A percentile compares a stretch with the other conserved stretches of the same genome.
Conservation (phyloP, 2,113 vertebrate species). For the Calypte anna region DNA sequence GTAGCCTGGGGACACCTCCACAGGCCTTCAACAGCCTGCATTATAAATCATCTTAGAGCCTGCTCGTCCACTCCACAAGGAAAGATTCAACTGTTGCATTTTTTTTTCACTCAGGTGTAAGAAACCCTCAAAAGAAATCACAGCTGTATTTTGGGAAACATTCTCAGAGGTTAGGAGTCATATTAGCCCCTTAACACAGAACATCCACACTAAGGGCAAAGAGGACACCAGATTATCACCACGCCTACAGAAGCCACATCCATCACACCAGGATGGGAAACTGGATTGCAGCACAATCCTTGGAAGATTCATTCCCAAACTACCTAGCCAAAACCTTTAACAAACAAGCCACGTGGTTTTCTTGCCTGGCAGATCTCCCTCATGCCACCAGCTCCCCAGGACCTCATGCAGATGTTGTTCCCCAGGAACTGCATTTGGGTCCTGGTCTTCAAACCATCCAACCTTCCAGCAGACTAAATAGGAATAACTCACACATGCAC, state of each 20-base stretch:
- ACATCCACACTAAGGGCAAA: rapidly evolving
- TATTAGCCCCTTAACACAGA: rapidly evolving
- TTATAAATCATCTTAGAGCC: not conserved
- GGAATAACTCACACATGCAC: rapidly evolving
- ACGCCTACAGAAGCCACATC: rapidly evolving
- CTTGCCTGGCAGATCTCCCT: not conserved
- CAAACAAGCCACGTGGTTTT: rapidly evolving
- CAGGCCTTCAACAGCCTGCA: rapidly evolving
- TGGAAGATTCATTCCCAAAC: not conserved
- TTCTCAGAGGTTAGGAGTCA: rapidly evolving
- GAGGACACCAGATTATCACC: not conserved
- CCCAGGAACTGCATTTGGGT: rapidly evolving
- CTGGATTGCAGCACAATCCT: not conserved
- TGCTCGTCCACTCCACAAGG: not conserved
- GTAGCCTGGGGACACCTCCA: not conserved
- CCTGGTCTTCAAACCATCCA: not conserved
- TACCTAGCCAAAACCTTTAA: not conserved
- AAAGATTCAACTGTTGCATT: not conserved
- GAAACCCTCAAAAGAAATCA: not conserved
- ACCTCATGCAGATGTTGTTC: rapidly evolving
- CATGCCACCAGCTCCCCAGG: not conserved
- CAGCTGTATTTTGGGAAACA: not conserved
- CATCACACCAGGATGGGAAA: not conserved
- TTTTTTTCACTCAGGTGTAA: not conserved
- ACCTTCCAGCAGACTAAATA: not conserved